phyloP scores from a whole-genome alignment of 1,140 invertebrate species.

The Argopecten irradians region DNA sequence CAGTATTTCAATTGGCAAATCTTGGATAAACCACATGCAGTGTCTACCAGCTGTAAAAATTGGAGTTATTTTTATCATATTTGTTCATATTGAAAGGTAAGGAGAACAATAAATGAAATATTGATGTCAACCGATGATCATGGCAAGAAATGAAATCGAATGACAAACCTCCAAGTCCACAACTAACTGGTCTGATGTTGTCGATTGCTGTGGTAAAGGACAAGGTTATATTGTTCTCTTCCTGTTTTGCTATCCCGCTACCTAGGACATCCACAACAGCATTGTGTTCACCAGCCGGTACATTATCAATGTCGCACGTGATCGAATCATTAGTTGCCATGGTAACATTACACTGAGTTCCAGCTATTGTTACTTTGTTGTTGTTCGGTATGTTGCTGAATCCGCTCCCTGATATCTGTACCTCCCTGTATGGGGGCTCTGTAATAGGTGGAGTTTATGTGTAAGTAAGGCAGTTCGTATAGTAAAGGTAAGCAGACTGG shows the following conservation, averaged over 20 bases:
- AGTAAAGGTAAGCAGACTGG: too few relatives aligned
- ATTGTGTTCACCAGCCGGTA: slow-evolving; percentile 58
- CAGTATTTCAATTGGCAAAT: too few relatives aligned
- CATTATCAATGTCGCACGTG: slow-evolving; percentile 60
- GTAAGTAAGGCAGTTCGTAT: too few relatives aligned
- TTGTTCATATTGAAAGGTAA: too few relatives aligned
- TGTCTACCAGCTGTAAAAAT: too few relatives aligned
- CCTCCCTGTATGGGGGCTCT: slow-evolving; percentile 16
- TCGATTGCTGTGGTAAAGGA: background rate
- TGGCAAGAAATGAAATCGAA: too few relatives aligned
- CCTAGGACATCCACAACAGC: slow-evolving; percentile 60
- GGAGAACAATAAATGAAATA: too few relatives aligned
- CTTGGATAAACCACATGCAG: too few relatives aligned
- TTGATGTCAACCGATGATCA: too few relatives aligned
- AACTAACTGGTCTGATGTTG: background rate
- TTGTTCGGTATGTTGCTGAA: slow-evolving; percentile 47
- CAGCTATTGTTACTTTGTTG: slow-evolving; percentile 57
- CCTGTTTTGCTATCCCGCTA: slow-evolving; percentile 50
- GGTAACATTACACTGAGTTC: slow-evolving; percentile 49
- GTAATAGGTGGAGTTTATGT: slow-evolving; percentile 30
- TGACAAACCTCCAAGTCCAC: background rate
- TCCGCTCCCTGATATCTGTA: slow-evolving; percentile 58
- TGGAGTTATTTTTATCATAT: too few relatives aligned
- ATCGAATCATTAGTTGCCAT: slow-evolving; percentile 50
- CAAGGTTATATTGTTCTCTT: background rate